These are phyloP conservation scores for Pseudorhiza aurosa DNA, from an alignment of 30 jellyfish, hydroid and myxozoan species.

Conservation along the genomic window DNA sequence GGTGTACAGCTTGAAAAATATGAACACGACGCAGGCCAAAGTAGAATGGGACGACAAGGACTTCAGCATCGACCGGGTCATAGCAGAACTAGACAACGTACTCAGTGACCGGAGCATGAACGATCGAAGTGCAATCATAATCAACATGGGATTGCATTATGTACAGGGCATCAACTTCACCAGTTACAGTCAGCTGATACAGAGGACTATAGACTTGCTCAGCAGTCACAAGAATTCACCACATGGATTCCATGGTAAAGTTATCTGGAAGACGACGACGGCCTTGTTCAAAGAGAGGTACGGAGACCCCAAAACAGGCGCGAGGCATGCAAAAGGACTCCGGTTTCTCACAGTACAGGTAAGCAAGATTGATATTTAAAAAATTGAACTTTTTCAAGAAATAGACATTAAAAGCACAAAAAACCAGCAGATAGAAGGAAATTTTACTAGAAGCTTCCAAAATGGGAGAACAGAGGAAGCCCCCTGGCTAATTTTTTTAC, in stretches of 20 bases:
- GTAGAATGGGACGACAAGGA: slow-evolving; percentile 78
- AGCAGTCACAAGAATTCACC: slow-evolving; percentile 69
- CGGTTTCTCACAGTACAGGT: slow-evolving; percentile 97
- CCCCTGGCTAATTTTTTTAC: too few species aligned
- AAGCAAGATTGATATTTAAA: too few species aligned
- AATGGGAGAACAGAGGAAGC: too few species aligned
- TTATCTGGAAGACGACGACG: slow-evolving; percentile 97
- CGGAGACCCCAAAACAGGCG: slow-evolving; percentile 89
- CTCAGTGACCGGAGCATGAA: slow-evolving; percentile 65
- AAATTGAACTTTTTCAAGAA: too few species aligned
- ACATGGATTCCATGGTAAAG: slow-evolving; percentile 75
- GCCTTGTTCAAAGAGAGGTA: slow-evolving; percentile 90
- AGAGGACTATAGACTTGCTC: slow-evolving; percentile 66
- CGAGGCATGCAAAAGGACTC: slow-evolving; percentile 85
- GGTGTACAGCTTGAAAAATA: slow-evolving; percentile 77
- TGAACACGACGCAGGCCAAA: slow-evolving; percentile 78
- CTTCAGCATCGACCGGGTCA: slow-evolving; percentile 78
- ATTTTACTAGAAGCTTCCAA: too few species aligned
- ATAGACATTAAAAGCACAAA: too few species aligned
- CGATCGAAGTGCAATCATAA: slow-evolving; percentile 75
- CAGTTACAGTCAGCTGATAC: slow-evolving; percentile 47
- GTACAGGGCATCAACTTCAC: slow-evolving; percentile 74
- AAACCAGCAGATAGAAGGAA: too few species aligned
- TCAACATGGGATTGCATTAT: slow-evolving; percentile 93
- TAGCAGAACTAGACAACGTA: slow-evolving; percentile 75